These are phyloP conservation scores for Phalera bucephala DNA, from an alignment of 2,888 invertebrate genomes.

Conservation along the genomic window DNA sequence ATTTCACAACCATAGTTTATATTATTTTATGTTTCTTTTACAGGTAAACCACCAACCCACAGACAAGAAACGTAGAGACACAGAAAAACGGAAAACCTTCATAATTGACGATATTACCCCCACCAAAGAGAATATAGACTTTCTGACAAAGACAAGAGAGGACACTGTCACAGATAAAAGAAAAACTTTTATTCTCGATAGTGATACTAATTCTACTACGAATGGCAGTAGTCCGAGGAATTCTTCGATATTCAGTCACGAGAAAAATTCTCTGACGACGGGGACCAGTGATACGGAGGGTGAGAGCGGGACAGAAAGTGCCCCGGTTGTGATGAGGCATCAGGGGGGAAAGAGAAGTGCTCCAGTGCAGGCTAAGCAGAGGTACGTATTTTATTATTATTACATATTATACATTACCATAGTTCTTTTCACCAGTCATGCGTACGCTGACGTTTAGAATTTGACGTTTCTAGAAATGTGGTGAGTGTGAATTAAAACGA, in stretches of 20 bases:
- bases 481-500: too few species aligned
- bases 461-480: too few species aligned
- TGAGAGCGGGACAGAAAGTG: constrained; percentile 71
- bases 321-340: constrained; percentile 63
- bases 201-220: constrained; percentile 74
- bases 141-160: constrained; percentile 43
- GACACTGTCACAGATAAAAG: constrained; percentile 63
- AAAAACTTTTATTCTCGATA: constrained; percentile 73
- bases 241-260: constrained; percentile 73
- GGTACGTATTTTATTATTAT: constrained; percentile 41
- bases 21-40: too few species aligned
- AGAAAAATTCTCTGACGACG: constrained; percentile 54
- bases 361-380: constrained; percentile 57
- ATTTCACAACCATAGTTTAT: too few species aligned
- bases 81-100: constrained; percentile 67
- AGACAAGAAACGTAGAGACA: constrained; percentile 56
- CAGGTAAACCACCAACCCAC: constrained; percentile 62
- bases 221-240: constrained; percentile 76
- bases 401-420: too few species aligned
- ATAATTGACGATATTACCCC: constrained; percentile 69
- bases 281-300: constrained; percentile 72
- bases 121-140: constrained; percentile 69
- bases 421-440: too few species aligned
- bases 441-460: too few species aligned
- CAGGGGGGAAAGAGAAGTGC: constrained; percentile 44